Conservation (phyloP, 2,113 vertebrate species). For the Myrmecophaga tridactyla region DNA sequence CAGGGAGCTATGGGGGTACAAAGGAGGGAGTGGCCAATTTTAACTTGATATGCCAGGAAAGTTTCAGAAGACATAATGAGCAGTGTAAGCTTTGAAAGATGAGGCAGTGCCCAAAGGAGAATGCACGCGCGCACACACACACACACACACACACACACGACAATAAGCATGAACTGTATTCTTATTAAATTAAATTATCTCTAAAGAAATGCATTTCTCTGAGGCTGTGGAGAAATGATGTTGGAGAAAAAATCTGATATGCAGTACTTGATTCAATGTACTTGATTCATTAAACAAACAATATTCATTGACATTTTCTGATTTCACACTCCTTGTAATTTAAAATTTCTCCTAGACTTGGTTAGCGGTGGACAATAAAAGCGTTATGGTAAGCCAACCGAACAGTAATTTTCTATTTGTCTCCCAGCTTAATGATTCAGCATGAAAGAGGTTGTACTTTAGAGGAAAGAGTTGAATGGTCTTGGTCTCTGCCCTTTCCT, state of each 20-base stretch:
- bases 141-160: neutral
- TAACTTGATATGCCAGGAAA: neutral
- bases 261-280: neutral
- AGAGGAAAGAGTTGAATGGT: neutral
- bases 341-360: conserved; percentile 50
- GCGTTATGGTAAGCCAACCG: neutral
- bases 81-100: neutral
- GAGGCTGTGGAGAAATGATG: neutral
- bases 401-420: conserved; percentile 45
- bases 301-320: neutral
- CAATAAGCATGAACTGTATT: neutral
- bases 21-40: neutral
- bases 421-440: conserved; percentile 39
- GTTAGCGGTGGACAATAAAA: conserved; percentile 49
- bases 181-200: neutral
- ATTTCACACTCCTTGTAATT: conserved; percentile 76
- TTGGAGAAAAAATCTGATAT: neutral
- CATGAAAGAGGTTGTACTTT: neutral
- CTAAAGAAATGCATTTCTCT: conserved; percentile 2
- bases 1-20: neutral
- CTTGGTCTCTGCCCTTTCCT: neutral
- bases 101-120: neutral
- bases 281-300: conserved; percentile 40
- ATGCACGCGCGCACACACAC: neutral
- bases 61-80: neutral